Evolutionary conservation across 2,797 vertebrate genomes (phyloP), one percentile per base, ranked within the genome.

Genomic region (Ptychadena robeensis): DNA sequence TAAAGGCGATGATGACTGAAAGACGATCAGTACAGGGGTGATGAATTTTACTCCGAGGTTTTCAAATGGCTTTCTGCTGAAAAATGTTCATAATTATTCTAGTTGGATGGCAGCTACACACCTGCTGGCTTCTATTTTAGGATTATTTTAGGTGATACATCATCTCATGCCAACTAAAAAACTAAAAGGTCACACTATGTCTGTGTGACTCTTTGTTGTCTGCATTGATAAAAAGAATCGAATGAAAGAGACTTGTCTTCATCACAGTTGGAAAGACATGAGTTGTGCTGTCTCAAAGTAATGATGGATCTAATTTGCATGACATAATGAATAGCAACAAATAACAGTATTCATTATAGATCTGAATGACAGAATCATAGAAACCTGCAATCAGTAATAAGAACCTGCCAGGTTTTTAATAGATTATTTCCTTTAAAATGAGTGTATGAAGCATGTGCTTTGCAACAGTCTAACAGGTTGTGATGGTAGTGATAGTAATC

Each of bases 121-220:
- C 35, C 59, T 87, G 61, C 44, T 4, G 85, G 86, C 38, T 74
- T 70, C 64, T n/a, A 83, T 64, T 37, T 37, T 28, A 87, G 77
- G 77, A 81, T 34, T 22, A 71, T 3, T 67, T 87, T 71, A 77
- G 15, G 18, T 85, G 9, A 69, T 86, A 32, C 69, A 85, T 10
- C 81, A 87, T 79, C 65, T 4, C 64, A 0, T 6, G 81, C 80
- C 78, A 86, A 0, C 8, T 79, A 73, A 82, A 83, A 38, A 81
- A 76, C 30, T 40, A 10, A 61, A 88, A 81, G 65, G 81, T 78
- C 31, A 82, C 63, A 31, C 53, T 53, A 86, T 1, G 7, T 87
- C 34, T 5, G 4, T 69, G n/a, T 65, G 4, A 4, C 18, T 38
- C 77, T 85, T 85, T 64, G 82, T 37, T 65, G 83, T 1, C 61